phyloP scores from a whole-genome alignment of 2,113 vertebrate genomes.

The Carettochelys insculpta region DNA sequence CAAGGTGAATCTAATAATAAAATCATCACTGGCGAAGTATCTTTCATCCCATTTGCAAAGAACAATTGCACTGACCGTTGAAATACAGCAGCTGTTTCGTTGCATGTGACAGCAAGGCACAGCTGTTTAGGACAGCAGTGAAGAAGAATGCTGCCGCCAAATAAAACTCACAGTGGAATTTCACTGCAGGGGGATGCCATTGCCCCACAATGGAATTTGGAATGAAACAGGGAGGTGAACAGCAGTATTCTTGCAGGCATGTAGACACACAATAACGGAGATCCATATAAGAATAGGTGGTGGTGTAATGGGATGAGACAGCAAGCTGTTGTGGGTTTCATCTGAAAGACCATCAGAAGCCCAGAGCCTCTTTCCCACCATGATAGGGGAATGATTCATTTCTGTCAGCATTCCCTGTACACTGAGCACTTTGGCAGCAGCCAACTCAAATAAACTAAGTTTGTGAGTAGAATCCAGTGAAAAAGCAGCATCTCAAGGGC shows the following conservation, averaged over 20 bases:
- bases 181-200: background rate
- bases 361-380: background rate
- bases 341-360: accelerated
- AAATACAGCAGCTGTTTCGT: background rate
- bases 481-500: background rate
- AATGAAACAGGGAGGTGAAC: background rate
- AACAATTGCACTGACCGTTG: background rate
- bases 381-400: background rate
- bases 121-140: accelerated
- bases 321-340: background rate
- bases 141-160: background rate
- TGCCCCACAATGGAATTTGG: background rate
- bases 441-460: too few species aligned
- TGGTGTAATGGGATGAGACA: background rate
- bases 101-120: background rate
- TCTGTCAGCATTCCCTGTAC: too few species aligned
- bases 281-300: too few species aligned
- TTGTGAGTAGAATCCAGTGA: background rate
- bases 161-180: background rate
- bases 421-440: too few species aligned
- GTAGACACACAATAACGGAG: accelerated
- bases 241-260: background rate
- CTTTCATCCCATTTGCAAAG: background rate
- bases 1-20: background rate
- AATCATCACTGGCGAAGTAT: background rate